Conservation (phyloP, 2,888 invertebrate species). For the Philhelius pedissequus region DNA sequence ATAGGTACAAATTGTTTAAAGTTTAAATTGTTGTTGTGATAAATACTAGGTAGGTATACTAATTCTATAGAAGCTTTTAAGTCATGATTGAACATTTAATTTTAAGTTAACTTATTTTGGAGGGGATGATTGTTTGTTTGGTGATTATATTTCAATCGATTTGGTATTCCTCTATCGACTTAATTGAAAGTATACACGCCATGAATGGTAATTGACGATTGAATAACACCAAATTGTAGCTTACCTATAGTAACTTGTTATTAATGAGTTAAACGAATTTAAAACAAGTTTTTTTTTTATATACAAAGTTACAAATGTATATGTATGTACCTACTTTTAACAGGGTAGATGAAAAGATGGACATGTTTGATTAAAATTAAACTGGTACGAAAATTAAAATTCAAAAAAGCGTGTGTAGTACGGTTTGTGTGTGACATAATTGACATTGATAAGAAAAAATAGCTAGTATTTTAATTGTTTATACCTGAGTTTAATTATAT, state of each 20-base stretch:
- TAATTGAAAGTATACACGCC: constrained; percentile 43
- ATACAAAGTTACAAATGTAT: no score
- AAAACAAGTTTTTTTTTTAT: constrained; percentile 29
- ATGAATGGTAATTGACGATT: constrained; percentile 46
- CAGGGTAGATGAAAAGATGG: not conserved
- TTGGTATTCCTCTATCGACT: constrained; percentile 42
- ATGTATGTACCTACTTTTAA: no score
- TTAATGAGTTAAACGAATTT: not conserved
- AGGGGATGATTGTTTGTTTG: constrained; percentile 1
- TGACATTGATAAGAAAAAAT: not conserved
- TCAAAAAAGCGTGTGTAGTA: not conserved
- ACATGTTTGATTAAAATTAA: not conserved
- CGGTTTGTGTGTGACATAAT: not conserved
- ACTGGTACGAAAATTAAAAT: not conserved
- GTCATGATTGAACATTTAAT: constrained; percentile 50
- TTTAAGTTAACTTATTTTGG: not conserved
- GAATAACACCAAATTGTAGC: constrained; percentile 22
- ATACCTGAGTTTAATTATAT: no score
- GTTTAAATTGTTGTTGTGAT: not conserved
- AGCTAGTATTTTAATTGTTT: no score
- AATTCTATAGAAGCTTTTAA: not conserved
- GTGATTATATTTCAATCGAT: constrained; percentile 11
- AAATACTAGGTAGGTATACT: no score
- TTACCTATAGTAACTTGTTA: constrained; percentile 23
- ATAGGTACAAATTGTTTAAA: constrained; percentile 11